Evolutionary conservation across 2,113 vertebrate genomes (phyloP), one percentile per base, ranked within the genome.

Genomic region (Copsychus sechellarum): DNA sequence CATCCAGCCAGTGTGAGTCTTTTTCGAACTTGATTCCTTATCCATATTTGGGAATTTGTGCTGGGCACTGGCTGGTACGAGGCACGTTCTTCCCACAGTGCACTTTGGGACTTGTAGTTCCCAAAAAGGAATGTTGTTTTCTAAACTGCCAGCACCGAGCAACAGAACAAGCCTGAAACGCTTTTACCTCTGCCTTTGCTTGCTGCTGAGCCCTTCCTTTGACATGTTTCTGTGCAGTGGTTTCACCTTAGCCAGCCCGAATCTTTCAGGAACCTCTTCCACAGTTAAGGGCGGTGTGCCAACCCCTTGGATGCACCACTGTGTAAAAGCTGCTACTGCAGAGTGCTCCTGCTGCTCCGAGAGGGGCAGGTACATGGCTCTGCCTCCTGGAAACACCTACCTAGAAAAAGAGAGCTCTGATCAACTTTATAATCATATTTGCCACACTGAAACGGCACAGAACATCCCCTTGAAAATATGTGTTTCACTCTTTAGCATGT

Each of bases 1-100:
- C 38, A 88, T 76, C 94, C 69, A 70, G 84, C 33, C 65, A 45
- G 91, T 5, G n/a, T 16, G 58, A 78, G 62, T 61, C 93, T 97
- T 66, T 95, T 97, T 93, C 96, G 97, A 97, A 97, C 87, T 84
- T 92, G 91, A 97, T 96, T 97, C 84, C 88, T 95, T 94, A 90
- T 96, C 98, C 98, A 98, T 98, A 98, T 98, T 98, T 98, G 98
- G 98, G 96, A 96, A 98, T 97, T 91, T 96, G 92, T 96, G 95
- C 90, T 83, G 92, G 94, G 96, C 88, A 96, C 62, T 81, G 31
- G 96, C 95, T 97, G 92, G 96, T 95, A 94, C 36, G 2, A 93
- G 42, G 73, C 74, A 80, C 6, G 58, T 43, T 94, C 87, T 93
- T 95, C 79, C 81, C 94, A 92, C 83, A 96, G 81, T 87, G 94